Conservation (phyloP, 2,113 vertebrate genomes). For the Megaceryle torquata region DNA sequence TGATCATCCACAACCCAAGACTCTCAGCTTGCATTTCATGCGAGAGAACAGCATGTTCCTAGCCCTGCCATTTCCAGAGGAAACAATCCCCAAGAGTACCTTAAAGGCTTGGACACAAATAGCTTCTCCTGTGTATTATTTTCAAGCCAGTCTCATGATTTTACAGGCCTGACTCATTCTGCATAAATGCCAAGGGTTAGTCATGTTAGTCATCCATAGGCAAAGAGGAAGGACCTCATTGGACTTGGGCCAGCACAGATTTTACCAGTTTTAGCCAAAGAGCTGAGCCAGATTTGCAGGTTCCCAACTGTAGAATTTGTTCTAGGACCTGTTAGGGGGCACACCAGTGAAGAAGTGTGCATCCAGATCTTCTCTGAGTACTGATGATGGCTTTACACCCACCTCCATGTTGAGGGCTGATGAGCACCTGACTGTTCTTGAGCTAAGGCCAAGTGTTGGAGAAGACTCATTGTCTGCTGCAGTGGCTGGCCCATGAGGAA, state of each 20-base stretch:
- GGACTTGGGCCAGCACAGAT: not conserved
- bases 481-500: fast-evolving
- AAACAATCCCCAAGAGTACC: conserved; percentile 42
- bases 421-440: not conserved
- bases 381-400: not conserved
- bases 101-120: conserved; percentile 31
- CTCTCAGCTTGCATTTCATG: not conserved
- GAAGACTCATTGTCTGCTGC: fast-evolving
- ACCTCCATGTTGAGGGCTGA: not conserved
- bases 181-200: not conserved
- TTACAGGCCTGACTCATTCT: conserved; percentile 29
- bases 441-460: not conserved
- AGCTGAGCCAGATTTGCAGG: not conserved
- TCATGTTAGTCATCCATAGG: not conserved
- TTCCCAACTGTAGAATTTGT: not conserved
- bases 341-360: not conserved
- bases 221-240: not conserved
- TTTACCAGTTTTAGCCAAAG: not conserved
- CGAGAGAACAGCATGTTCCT: not conserved
- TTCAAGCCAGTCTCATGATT: conserved; percentile 25
- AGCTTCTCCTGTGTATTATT: conserved; percentile 26
- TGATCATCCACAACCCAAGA: not conserved
- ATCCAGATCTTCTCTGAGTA: not conserved
- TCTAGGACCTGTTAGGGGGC: not conserved
- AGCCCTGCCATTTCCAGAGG: not conserved